Evolutionary conservation across 2,113 vertebrate species (phyloP).

Genomic region (Perccottus glenii): DNA sequence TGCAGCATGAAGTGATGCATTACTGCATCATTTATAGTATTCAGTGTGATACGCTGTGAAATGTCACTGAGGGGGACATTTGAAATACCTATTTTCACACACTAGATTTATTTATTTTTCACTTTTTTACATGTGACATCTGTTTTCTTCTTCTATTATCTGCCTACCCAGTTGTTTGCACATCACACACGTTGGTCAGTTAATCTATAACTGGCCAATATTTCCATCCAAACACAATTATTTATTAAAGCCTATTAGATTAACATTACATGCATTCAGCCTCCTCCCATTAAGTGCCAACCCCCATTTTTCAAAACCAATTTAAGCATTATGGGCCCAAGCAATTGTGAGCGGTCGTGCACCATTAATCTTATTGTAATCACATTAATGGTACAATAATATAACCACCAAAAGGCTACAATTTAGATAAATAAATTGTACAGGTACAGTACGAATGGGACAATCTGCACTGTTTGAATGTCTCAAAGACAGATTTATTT

Average conservation of each 20-base stretch:
- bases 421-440: not conserved
- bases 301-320: conserved; percentile 13
- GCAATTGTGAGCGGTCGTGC: conserved; percentile 7
- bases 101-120: not conserved
- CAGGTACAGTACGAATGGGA: not conserved
- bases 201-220: not conserved
- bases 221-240: not conserved
- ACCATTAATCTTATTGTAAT: conserved; percentile 7
- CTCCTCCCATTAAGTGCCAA: not conserved
- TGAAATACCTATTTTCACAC: conserved; percentile 7
- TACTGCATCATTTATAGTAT: conserved; percentile 40
- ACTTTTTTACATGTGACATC: not conserved
- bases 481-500: too few relatives aligned
- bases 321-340: not conserved
- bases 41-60: conserved; percentile 35
- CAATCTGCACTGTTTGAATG: not conserved
- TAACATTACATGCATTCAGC: conserved; percentile 6
- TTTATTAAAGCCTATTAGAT: conserved; percentile 6
- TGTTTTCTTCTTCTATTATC: not conserved
- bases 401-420: conserved; percentile 1
- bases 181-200: not conserved
- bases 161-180: not conserved
- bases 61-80: conserved; percentile 16
- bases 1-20: conserved; percentile 35
- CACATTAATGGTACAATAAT: conserved; percentile 7